These are phyloP conservation scores for Pristionchus entomophagus DNA, from an alignment of 2,888 invertebrate genomes.

Conservation along the genomic window DNA sequence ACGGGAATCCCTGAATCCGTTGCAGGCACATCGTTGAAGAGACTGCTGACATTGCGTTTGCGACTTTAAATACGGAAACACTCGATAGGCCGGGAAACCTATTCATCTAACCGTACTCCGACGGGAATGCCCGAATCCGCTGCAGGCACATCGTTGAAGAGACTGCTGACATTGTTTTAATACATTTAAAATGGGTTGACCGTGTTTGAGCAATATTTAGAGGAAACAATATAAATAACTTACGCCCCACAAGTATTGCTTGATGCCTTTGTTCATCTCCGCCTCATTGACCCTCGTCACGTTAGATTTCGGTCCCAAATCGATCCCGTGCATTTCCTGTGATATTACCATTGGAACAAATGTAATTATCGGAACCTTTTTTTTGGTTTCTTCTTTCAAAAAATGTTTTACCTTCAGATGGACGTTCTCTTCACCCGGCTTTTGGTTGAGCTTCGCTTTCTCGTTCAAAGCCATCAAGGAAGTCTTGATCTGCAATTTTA, in stretches of 20 bases:
- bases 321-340: neutral
- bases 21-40: no score
- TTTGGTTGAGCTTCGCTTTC: neutral
- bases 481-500: neutral
- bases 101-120: no score
- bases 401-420: neutral
- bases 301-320: conserved; percentile 9
- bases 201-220: no score
- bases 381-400: neutral
- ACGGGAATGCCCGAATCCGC: no score
- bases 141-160: no score
- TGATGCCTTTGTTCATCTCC: neutral
- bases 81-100: no score
- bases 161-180: no score
- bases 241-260: neutral
- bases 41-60: no score
- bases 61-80: no score
- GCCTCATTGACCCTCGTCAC: neutral
- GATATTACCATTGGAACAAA: neutral
- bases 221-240: no score
- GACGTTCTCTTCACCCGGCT: neutral
- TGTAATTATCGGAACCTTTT: neutral
- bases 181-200: no score
- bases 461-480: neutral
- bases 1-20: no score